Percentiles rank a stretch among this genome's conserved stretches.
phyloP scores from a whole-genome alignment of 2,113 vertebrate species.

The Smithornis capensis region DNA sequence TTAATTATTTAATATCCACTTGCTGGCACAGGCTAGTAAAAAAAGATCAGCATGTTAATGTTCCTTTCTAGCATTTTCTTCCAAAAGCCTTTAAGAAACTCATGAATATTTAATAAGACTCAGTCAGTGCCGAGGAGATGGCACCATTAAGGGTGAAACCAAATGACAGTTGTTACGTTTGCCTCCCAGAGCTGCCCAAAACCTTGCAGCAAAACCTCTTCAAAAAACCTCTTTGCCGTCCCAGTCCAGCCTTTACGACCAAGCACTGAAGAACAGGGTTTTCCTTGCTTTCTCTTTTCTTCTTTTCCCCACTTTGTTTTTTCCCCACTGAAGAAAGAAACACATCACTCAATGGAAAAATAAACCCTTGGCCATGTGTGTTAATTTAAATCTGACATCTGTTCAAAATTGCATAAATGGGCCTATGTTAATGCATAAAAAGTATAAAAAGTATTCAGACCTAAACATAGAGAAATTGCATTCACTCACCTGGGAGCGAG shows the following conservation, averaged over 20 bases:
- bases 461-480: neutral
- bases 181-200: neutral
- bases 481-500: neutral
- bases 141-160: slow-evolving; percentile 38
- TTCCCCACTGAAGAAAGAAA: neutral
- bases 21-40: slow-evolving; percentile 15
- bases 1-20: slow-evolving; percentile 69
- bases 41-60: slow-evolving; percentile 38
- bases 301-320: rapidly evolving
- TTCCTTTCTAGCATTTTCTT: slow-evolving; percentile 44
- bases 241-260: neutral
- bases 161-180: slow-evolving; percentile 15
- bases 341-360: neutral
- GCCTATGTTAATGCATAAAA: neutral
- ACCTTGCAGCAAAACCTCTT: neutral
- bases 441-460: neutral
- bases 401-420: neutral
- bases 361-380: neutral
- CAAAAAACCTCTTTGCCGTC: neutral
- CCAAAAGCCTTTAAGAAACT: slow-evolving; percentile 61
- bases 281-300: neutral
- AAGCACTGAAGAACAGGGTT: neutral
- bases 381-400: slow-evolving; percentile 22
- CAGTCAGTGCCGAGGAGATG: slow-evolving; percentile 34
- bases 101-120: slow-evolving; percentile 67